Evolutionary conservation across 2,888 invertebrate species (phyloP).

Genomic region (Drosophila sordidula): DNA sequence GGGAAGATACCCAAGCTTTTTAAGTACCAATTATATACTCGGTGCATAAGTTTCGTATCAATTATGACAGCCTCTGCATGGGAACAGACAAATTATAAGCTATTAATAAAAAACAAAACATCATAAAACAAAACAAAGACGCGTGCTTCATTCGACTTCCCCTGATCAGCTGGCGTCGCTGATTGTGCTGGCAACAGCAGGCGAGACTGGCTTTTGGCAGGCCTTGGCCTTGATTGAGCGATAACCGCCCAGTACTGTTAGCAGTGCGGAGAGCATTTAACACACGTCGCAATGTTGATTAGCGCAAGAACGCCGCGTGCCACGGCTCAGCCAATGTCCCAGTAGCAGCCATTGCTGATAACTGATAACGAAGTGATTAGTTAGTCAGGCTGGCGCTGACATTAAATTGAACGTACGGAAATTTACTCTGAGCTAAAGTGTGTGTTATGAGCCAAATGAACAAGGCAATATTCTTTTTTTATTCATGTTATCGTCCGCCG

Average conservation of each 20-base stretch:
- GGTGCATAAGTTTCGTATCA: constrained; percentile 30
- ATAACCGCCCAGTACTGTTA: constrained; percentile 26
- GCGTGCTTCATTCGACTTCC: constrained; percentile 59
- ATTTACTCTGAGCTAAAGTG: constrained; percentile 48
- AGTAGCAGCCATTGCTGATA: constrained; percentile 47
- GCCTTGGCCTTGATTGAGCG: constrained; percentile 65
- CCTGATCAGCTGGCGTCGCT: constrained; percentile 32
- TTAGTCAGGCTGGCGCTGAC: constrained; percentile 58
- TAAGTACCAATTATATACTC: constrained; percentile 1
- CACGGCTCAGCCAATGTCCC: constrained; percentile 21
- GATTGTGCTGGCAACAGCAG: constrained; percentile 56
- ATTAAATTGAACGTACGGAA: constrained; percentile 56
- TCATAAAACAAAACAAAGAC: constrained; percentile 52
- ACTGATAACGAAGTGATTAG: constrained; percentile 52
- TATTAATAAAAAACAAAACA: constrained; percentile 49
- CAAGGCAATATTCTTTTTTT: constrained; percentile 9
- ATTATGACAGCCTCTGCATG: constrained; percentile 18
- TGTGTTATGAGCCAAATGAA: constrained; percentile 41
- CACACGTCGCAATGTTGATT: constrained; percentile 62
- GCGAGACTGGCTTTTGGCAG: constrained; percentile 31
- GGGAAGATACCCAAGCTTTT: not conserved
- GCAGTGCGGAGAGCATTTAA: constrained; percentile 10
- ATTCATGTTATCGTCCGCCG: constrained; percentile 6
- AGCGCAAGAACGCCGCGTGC: constrained; percentile 57
- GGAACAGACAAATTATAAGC: constrained; percentile 40